A percentile compares a stretch with the other conserved stretches of the same genome.
These are phyloP conservation scores for Tipula helvola DNA, from an alignment of 2,888 invertebrate species.

Conservation along the genomic window DNA sequence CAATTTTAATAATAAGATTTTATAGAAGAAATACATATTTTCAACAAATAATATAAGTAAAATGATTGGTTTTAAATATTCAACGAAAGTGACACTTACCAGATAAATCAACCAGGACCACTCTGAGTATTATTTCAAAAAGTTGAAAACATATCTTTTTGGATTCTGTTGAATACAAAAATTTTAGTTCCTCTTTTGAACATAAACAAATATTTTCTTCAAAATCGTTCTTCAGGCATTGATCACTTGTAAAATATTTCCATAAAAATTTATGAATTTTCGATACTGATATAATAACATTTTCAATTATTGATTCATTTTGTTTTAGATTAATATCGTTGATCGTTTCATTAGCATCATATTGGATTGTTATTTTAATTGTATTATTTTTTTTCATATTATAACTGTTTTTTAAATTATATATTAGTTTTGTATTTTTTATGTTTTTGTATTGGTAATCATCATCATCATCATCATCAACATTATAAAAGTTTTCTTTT, in stretches of 20 bases:
- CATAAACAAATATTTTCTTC: neutral
- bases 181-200: conserved; percentile 15
- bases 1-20: no score
- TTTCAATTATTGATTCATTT: neutral
- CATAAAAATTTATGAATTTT: neutral
- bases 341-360: neutral
- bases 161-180: conserved; percentile 26
- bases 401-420: neutral
- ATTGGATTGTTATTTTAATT: neutral
- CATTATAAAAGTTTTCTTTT: neutral
- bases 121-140: conserved; percentile 32
- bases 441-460: neutral
- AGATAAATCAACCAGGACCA: conserved; percentile 28
- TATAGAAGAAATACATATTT: no score
- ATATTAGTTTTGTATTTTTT: neutral
- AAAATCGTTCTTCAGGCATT: neutral
- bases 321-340: neutral
- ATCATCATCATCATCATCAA: neutral
- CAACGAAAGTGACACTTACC: conserved; percentile 23
- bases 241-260: neutral
- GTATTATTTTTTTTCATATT: neutral
- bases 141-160: conserved; percentile 30
- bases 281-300: neutral
- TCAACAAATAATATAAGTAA: no score
- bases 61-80: neutral